Conservation (phyloP, 2,797 vertebrate genomes). For the Lemur catta region DNA sequence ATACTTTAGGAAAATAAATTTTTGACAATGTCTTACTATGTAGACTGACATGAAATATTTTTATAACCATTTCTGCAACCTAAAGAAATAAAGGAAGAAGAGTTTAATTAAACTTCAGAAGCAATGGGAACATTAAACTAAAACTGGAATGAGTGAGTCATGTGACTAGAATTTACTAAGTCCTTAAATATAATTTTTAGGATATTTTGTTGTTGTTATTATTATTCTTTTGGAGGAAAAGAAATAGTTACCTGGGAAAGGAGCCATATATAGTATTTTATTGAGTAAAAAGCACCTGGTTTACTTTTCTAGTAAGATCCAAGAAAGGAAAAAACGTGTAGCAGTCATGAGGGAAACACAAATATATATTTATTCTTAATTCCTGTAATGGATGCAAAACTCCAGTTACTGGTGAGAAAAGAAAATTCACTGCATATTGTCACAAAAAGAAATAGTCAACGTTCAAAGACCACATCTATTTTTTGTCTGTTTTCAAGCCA, state of each 20-base stretch:
- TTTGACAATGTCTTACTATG: background rate
- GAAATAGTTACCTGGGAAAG: background rate
- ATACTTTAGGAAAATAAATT: background rate
- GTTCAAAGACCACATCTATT: background rate
- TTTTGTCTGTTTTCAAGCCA: background rate
- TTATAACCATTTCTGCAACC: background rate
- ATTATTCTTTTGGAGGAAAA: background rate
- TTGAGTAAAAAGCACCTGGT: background rate
- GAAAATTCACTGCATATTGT: background rate
- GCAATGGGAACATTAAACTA: background rate
- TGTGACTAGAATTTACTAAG: background rate
- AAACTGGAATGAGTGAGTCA: background rate
- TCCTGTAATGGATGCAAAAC: background rate
- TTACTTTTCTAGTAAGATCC: background rate
- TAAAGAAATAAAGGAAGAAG: background rate
- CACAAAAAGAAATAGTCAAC: background rate
- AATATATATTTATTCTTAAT: background rate
- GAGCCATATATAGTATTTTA: background rate
- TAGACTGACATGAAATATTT: background rate
- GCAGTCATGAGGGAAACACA: background rate
- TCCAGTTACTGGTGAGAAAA: background rate
- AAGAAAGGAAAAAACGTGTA: background rate
- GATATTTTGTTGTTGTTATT: background rate
- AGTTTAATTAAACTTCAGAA: background rate
- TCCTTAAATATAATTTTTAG: background rate